Evolutionary conservation across 2,113 vertebrate genomes (phyloP).

Genomic region (Cyprinodon tularosa): DNA sequence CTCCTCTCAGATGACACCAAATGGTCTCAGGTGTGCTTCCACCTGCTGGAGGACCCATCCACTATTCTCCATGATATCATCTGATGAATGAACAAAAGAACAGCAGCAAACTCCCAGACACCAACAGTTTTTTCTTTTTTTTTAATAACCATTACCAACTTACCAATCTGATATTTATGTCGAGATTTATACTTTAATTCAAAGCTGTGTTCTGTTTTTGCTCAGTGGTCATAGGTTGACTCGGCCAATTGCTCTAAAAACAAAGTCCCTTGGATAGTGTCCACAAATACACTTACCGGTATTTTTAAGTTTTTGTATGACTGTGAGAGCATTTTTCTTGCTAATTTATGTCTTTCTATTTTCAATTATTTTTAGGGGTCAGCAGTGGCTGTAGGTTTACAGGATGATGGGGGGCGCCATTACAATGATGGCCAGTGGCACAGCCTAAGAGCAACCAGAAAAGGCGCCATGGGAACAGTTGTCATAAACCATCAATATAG

Average conservation of each 20-base stretch:
- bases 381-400: slow-evolving; percentile 83
- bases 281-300: slow-evolving; percentile 13
- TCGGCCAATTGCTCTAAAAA: slow-evolving; percentile 4
- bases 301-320: slow-evolving; percentile 10
- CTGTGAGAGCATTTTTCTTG: slow-evolving; percentile 19
- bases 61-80: too few relatives aligned
- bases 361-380: slow-evolving; percentile 80
- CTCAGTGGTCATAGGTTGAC: slow-evolving; percentile 1
- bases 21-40: too few relatives aligned
- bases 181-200: slow-evolving; percentile 12
- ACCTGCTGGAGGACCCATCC: too few relatives aligned
- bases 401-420: slow-evolving; percentile 81
- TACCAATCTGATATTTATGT: not conserved
- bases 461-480: slow-evolving; percentile 86
- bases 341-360: slow-evolving; percentile 53
- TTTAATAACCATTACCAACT: too few relatives aligned
- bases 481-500: slow-evolving; percentile 85
- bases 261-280: slow-evolving; percentile 3
- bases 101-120: too few relatives aligned
- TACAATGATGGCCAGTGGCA: slow-evolving; percentile 92
- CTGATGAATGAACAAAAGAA: too few relatives aligned
- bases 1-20: too few relatives aligned
- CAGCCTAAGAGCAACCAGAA: slow-evolving; percentile 83
- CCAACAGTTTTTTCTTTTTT: too few relatives aligned
- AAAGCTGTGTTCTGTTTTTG: slow-evolving; percentile 20